Evolutionary conservation across 2,888 invertebrate species (phyloP).

Genomic region (Uloborus plumipes): DNA sequence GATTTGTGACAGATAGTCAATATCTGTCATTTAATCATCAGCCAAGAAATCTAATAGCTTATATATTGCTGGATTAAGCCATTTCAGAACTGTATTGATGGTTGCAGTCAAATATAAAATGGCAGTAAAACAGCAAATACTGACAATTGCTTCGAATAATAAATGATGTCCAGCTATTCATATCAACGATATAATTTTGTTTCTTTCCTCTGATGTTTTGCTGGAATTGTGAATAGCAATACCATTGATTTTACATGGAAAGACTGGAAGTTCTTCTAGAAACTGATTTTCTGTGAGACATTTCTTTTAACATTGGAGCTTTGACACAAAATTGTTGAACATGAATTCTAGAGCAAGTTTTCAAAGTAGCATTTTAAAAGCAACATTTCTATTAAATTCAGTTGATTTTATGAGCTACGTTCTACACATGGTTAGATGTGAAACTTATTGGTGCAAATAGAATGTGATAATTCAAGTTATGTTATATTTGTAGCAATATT

Average conservation of each 20-base stretch:
- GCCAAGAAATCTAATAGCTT: background rate
- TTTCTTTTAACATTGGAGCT: constrained; percentile 37
- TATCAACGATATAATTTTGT: constrained; percentile 47
- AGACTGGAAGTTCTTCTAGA: constrained; percentile 21
- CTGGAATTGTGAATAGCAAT: constrained; percentile 40
- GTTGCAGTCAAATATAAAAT: constrained; percentile 7
- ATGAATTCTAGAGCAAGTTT: constrained; percentile 32
- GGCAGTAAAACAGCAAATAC: no score
- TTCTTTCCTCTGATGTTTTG: constrained; percentile 19
- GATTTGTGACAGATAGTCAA: constrained; percentile 9
- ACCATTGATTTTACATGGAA: constrained; percentile 44
- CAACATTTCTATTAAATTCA: background rate
- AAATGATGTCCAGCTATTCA: constrained; percentile 37
- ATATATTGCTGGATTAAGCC: constrained; percentile 26
- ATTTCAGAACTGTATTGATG: constrained; percentile 20
- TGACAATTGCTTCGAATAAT: constrained; percentile 1
- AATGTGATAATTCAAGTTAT: no score
- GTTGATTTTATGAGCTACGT: background rate
- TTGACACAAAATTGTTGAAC: constrained; percentile 40
- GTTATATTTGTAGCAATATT: no score
- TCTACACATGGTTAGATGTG: no score
- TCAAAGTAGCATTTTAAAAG: constrained; percentile 44
- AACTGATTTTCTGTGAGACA: background rate
- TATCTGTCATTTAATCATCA: background rate
- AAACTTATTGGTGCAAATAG: no score